Evolutionary conservation across 2,797 vertebrate genomes (phyloP).

Genomic region (Hafferia zeledoni): DNA sequence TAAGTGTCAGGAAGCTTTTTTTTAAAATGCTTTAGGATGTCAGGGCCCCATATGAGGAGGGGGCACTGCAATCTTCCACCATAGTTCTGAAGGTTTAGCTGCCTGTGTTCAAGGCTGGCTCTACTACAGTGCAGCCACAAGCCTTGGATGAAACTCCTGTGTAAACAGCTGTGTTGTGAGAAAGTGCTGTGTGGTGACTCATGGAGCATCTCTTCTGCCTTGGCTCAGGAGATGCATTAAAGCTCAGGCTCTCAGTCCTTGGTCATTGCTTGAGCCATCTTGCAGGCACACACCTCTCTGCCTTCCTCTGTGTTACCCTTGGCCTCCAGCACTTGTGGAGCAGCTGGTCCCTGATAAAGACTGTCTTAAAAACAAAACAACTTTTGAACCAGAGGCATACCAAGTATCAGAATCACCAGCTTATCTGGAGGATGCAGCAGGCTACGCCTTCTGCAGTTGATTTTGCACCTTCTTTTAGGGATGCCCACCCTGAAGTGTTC

Average conservation of each 20-base stretch:
- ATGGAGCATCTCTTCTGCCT: neutral
- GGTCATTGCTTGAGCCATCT: neutral
- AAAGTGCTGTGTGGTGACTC: neutral
- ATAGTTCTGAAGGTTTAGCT: neutral
- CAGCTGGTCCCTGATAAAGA: neutral
- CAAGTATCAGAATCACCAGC: neutral
- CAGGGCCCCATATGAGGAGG: neutral
- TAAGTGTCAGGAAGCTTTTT: neutral
- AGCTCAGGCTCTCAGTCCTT: neutral
- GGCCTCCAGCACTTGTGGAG: neutral
- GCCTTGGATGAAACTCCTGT: neutral
- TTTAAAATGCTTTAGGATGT: neutral
- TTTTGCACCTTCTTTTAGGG: neutral
- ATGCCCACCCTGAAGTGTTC: neutral
- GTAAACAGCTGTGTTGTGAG: neutral
- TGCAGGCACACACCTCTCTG: fast-evolving
- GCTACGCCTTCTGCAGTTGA: neutral
- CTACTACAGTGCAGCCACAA: neutral
- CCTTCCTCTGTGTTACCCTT: neutral
- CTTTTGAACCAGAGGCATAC: neutral
- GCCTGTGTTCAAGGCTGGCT: neutral
- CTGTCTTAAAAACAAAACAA: neutral
- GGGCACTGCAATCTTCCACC: neutral
- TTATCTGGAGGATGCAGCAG: neutral
- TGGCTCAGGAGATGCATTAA: neutral